A percentile compares a stretch with the other conserved stretches of the same genome.
Evolutionary conservation across 2,797 vertebrate species (phyloP).

Genomic region (Heterohyrax brucei): DNA sequence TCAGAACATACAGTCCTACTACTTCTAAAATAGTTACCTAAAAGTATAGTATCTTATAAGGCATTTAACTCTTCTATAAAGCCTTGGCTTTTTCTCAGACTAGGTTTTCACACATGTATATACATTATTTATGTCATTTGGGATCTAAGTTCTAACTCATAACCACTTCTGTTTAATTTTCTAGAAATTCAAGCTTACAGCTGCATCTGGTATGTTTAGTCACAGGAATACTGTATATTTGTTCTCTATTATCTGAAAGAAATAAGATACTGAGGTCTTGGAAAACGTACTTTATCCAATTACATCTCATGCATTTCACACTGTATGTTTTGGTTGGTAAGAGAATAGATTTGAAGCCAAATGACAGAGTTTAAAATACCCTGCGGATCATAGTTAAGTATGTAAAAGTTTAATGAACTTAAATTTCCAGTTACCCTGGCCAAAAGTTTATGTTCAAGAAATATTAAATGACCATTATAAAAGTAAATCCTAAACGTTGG

Average conservation of each 20-base stretch:
- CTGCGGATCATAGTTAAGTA: constrained; percentile 84
- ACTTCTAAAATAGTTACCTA: constrained; percentile 1
- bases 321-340: background rate
- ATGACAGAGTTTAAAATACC: constrained; percentile 81
- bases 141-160: background rate
- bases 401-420: constrained; percentile 86
- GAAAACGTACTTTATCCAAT: constrained; percentile 57
- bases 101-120: constrained; percentile 41
- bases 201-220: background rate
- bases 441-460: constrained; percentile 80
- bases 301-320: constrained; percentile 53
- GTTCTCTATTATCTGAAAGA: constrained; percentile 44
- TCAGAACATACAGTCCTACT: background rate
- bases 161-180: constrained; percentile 31
- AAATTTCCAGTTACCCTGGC: constrained; percentile 86
- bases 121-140: constrained; percentile 1
- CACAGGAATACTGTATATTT: background rate
- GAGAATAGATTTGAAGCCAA: constrained; percentile 71
- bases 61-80: constrained; percentile 35
- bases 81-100: background rate
- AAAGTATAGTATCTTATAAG: background rate
- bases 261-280: constrained; percentile 59
- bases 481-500: constrained; percentile 66
- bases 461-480: constrained; percentile 77
- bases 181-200: constrained; percentile 37